Evolutionary conservation across 2,113 vertebrate species (phyloP).

Genomic region (Nannobrachium achirus): DNA sequence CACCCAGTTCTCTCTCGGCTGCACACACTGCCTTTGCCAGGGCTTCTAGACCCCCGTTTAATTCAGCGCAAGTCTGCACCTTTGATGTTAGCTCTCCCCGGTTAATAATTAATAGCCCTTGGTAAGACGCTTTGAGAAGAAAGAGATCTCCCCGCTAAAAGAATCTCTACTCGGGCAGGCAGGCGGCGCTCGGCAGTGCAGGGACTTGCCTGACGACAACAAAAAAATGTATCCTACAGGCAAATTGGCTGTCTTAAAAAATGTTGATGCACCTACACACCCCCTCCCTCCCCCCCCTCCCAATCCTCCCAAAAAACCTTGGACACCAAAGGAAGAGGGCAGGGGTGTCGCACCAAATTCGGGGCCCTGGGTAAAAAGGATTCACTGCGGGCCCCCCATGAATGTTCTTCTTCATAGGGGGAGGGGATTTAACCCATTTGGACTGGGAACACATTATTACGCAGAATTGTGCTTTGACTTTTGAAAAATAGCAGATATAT

Average conservation of each 20-base stretch:
- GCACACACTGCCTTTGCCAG: constrained; percentile 45
- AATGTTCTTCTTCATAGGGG: no score
- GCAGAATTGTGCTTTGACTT: no score
- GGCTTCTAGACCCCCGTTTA: constrained; percentile 60
- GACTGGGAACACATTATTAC: no score
- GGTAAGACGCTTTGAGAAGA: constrained; percentile 76
- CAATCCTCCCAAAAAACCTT: background rate
- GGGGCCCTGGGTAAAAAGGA: no score
- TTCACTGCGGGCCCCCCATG: no score
- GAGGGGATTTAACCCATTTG: no score
- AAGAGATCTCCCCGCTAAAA: constrained; percentile 67
- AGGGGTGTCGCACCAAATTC: no score
- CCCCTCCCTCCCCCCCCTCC: no score
- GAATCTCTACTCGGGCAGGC: constrained; percentile 73
- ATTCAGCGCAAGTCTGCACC: constrained; percentile 68
- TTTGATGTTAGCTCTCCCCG: constrained; percentile 81
- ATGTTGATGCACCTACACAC: constrained; percentile 54
- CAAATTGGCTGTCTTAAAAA: constrained; percentile 52
- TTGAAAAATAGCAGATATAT: no score
- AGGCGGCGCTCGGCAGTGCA: constrained; percentile 60
- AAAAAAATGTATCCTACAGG: constrained; percentile 75
- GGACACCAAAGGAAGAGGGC: no score
- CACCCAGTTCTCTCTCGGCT: constrained; percentile 63
- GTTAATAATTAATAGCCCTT: constrained; percentile 78
- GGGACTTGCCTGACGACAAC: constrained; percentile 76